phyloP scores from a whole-genome alignment of 64 coral and sea anemone species.

The Montipora efflorescens region DNA sequence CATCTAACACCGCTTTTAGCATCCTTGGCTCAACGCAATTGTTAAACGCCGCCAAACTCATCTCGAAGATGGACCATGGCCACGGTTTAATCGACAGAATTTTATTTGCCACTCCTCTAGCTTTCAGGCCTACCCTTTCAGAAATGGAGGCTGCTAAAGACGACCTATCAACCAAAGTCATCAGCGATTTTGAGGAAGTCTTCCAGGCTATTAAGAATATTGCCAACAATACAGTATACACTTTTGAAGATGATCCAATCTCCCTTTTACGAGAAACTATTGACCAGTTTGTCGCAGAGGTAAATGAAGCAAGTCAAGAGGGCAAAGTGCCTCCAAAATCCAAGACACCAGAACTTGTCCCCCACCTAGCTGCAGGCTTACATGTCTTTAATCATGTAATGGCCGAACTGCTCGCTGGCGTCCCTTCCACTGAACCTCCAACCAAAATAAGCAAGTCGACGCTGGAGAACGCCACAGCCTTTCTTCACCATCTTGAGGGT shows the following conservation, averaged over 20 bases:
- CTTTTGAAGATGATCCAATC: slow-evolving; percentile 19
- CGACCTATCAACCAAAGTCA: slow-evolving; percentile 3
- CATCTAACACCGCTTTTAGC: slow-evolving; percentile 26
- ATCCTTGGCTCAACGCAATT: slow-evolving; percentile 57
- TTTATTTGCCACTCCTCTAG: slow-evolving; percentile 25
- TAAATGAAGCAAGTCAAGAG: slow-evolving; percentile 41
- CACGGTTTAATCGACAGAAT: slow-evolving; percentile 29
- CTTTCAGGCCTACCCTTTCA: slow-evolving; percentile 18
- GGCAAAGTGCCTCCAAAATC: slow-evolving; percentile 55
- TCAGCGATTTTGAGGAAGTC: slow-evolving; percentile 25
- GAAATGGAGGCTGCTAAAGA: slow-evolving; percentile 18
- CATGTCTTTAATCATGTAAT: neutral
- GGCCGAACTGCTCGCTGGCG: neutral
- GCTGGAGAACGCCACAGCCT: neutral
- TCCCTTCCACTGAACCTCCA: neutral
- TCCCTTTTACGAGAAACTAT: neutral
- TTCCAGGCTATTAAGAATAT: slow-evolving; percentile 4
- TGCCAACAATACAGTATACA: slow-evolving; percentile 2
- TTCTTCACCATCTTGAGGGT: neutral
- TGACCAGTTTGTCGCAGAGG: slow-evolving; percentile 20
- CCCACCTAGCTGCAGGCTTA: neutral
- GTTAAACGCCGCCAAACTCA: slow-evolving; percentile 37
- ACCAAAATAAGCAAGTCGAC: neutral
- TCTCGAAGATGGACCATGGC: slow-evolving; percentile 33
- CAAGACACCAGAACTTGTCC: slow-evolving; percentile 31